Base-by-base conservation (phyloP, 2,888 invertebrate genomes). In the Laspeyria flexula region DNA sequence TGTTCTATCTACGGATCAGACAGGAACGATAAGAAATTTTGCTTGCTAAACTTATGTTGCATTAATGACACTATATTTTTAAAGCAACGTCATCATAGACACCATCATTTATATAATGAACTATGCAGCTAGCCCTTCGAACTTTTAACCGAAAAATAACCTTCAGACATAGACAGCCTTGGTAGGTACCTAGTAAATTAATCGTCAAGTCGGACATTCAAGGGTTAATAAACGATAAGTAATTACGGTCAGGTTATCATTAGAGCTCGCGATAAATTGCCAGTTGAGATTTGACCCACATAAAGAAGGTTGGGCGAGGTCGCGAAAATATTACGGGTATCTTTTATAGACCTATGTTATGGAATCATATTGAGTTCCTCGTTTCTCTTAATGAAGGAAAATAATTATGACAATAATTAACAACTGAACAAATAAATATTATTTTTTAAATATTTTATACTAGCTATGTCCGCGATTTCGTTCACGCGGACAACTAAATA, bases 161-260 rank as follows among this genome's bases (percentile, higher is more conserved):
- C 43, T 53, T 43, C 38, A 42, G 43, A 40, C 21, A n/a, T n/a
- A 43, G 42, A 45, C 46, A 46, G 30, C 44, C 48, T 48, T 60
- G 51, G 45, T 51, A 55, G n/a, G n/a, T n/a, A n/a, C n/a, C n/a
- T n/a, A n/a, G 43, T 62, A 51, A 60, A 64, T 69, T 61, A 62
- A 62, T 61, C 50, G 64, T 60, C 60, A 40, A 68, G 65, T 64
- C 60, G 55, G 63, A 56, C 67, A 59, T 59, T 65, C 57, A 62
- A 71, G 64, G 64, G 70, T 74, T 75, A 75, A 75, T 72, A 73
- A 69, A 70, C 67, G 71, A 71, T 65, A 76, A 72, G 67, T 73
- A 75, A 78, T 75, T 71, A 79, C 65, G 76, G 69, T 65, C 33
- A 61, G 56, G 65, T 76, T 70, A 73, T 75, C 65, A 66, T 64